Percentiles rank a stretch among this genome's conserved stretches.
Evolutionary conservation across 2,888 invertebrate species (phyloP).

Genomic region (Eilema caniola): DNA sequence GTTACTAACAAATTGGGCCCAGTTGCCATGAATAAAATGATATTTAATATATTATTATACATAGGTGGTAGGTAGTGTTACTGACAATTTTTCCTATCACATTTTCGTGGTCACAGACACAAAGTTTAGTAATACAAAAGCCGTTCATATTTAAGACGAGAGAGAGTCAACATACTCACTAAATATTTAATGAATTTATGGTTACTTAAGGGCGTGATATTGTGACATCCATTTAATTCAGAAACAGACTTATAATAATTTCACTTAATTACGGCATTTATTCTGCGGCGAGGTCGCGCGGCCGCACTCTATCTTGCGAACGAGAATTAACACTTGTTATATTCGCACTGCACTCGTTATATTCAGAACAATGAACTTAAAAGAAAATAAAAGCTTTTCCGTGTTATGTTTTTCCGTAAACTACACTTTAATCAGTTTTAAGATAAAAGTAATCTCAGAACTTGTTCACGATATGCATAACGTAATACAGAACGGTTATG

Average conservation of each 20-base stretch:
- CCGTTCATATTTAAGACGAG: slow-evolving; percentile 36
- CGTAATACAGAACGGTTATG: slow-evolving; percentile 27
- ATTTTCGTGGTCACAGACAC: slow-evolving; percentile 21
- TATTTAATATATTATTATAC: no score
- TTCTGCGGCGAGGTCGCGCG: slow-evolving; percentile 72
- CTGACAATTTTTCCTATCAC: slow-evolving; percentile 31
- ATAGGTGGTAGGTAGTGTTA: slow-evolving; percentile 10
- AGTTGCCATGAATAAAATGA: no score
- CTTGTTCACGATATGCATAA: slow-evolving; percentile 26
- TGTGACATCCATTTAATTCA: slow-evolving; percentile 81
- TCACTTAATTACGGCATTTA: slow-evolving; percentile 85
- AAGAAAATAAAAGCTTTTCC: slow-evolving; percentile 76
- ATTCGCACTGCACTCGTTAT: slow-evolving; percentile 54
- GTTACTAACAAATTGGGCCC: no score
- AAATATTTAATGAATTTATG: slow-evolving; percentile 69
- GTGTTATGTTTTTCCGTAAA: slow-evolving; percentile 68
- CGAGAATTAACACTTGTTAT: slow-evolving; percentile 65
- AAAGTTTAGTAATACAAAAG: slow-evolving; percentile 31
- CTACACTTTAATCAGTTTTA: slow-evolving; percentile 48
- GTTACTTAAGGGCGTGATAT: slow-evolving; percentile 74
- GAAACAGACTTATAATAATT: slow-evolving; percentile 84
- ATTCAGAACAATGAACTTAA: slow-evolving; percentile 72
- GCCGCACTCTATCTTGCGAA: slow-evolving; percentile 69
- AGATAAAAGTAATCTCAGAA: slow-evolving; percentile 39
- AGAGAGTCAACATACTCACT: slow-evolving; percentile 60